phyloP scores from a whole-genome alignment of 2,797 vertebrate species.

The Gymnothorax javanicus region DNA sequence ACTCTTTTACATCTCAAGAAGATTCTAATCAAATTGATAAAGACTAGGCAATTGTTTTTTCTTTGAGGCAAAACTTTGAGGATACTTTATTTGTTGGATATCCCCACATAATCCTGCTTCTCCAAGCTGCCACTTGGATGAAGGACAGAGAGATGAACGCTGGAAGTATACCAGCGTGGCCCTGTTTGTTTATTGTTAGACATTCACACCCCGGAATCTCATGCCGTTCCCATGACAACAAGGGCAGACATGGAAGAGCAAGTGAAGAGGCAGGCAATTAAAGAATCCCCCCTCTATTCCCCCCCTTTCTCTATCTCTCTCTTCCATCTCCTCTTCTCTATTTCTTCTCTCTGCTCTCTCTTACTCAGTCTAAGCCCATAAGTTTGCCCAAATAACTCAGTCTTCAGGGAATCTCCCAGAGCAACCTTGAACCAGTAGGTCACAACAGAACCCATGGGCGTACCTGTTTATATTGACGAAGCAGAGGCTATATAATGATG shows the following conservation, averaged over 20 bases:
- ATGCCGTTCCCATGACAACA: slow-evolving; percentile 70
- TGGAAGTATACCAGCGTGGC: slow-evolving; percentile 36
- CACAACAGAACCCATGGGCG: background rate
- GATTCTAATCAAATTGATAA: background rate
- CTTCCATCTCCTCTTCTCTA: background rate
- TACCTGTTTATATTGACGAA: background rate
- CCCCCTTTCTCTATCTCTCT: slow-evolving; percentile 2
- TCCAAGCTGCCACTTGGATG: slow-evolving; percentile 21
- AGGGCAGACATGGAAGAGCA: slow-evolving; percentile 43
- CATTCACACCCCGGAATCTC: slow-evolving; percentile 47
- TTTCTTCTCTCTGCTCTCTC: background rate
- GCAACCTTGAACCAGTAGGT: background rate
- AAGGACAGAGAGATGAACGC: background rate
- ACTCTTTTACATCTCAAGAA: slow-evolving; percentile 9
- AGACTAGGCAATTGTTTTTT: background rate
- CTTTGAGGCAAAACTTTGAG: background rate
- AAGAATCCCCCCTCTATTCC: slow-evolving; percentile 63
- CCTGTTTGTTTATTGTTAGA: slow-evolving; percentile 56
- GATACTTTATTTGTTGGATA: slow-evolving; percentile 9
- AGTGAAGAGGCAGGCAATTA: slow-evolving; percentile 53
- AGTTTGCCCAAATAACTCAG: background rate
- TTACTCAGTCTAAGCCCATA: background rate
- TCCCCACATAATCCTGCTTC: slow-evolving; percentile 44
- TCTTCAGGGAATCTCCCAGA: background rate
- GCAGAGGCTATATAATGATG: background rate